phyloP scores from a whole-genome alignment of 1,140 invertebrate species.

The Drosophila rufa region DNA sequence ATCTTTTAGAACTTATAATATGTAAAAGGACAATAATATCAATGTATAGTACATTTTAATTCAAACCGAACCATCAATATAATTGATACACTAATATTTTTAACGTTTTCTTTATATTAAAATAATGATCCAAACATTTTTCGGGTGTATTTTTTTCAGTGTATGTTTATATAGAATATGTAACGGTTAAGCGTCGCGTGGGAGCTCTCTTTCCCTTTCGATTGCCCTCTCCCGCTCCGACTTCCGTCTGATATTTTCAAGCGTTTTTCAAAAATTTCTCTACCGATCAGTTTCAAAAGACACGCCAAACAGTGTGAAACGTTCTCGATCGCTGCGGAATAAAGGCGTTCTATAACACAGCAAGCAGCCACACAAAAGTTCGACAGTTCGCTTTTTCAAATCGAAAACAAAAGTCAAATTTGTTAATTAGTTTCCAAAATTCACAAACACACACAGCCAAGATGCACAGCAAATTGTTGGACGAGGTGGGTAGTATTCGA shows the following conservation, averaged over 20 bases:
- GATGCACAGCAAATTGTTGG: conserved; percentile 82
- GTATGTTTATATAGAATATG: conserved; percentile 43
- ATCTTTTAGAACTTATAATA: no score
- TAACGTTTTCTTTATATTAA: background rate
- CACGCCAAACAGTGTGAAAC: conserved; percentile 68
- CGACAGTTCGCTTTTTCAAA: conserved; percentile 13
- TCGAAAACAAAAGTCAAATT: conserved; percentile 36
- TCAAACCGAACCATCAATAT: no score
- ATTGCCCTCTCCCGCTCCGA: conserved; percentile 12
- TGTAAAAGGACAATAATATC: no score
- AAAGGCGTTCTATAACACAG: conserved; percentile 1
- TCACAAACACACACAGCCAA: conserved; percentile 30
- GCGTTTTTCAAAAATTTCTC: conserved; percentile 65
- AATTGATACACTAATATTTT: background rate
- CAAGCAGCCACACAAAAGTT: conserved; percentile 31
- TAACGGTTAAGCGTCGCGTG: conserved; percentile 49
- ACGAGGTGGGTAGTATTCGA: conserved; percentile 70
- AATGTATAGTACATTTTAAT: no score
- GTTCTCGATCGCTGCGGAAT: conserved; percentile 27
- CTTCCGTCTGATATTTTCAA: conserved; percentile 41
- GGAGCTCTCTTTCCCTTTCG: conserved; percentile 22
- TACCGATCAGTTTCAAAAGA: conserved; percentile 72
- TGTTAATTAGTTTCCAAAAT: conserved; percentile 39
- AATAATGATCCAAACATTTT: background rate
- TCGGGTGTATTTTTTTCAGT: background rate